Conservation (phyloP, 1,140 invertebrate species). For the Listronotus oregonensis region DNA sequence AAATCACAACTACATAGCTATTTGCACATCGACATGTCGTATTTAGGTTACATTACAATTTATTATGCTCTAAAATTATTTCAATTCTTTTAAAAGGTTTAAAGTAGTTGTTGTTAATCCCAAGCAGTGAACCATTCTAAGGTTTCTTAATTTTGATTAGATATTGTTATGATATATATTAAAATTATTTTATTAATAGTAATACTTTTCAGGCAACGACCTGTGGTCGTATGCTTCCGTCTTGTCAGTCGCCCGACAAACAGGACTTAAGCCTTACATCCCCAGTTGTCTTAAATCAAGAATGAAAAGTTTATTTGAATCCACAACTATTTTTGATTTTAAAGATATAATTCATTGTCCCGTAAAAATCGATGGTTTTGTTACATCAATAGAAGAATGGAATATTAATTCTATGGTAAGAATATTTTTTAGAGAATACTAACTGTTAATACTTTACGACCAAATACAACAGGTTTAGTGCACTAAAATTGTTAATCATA, state of each 20-base stretch:
- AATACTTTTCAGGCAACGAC: slow-evolving; percentile 60
- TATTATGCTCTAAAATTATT: no score
- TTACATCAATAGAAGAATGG: slow-evolving; percentile 61
- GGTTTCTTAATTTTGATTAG: no score
- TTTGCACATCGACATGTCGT: no score
- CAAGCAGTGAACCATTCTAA: no score
- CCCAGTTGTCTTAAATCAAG: slow-evolving; percentile 62
- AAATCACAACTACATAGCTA: no score
- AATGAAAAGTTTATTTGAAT: slow-evolving; percentile 60
- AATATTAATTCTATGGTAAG: slow-evolving; percentile 60
- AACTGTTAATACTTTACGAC: background rate
- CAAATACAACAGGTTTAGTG: no score
- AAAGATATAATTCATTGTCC: slow-evolving; percentile 63
- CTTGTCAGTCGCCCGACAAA: slow-evolving; percentile 62
- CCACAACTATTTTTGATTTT: slow-evolving; percentile 62
- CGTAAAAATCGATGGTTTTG: slow-evolving; percentile 56
- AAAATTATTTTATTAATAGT: no score
- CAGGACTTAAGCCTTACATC: slow-evolving; percentile 63
- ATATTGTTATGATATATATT: no score
- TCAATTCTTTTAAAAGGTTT: no score
- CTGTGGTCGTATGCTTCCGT: slow-evolving; percentile 69
- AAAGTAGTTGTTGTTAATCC: no score
- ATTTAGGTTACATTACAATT: no score
- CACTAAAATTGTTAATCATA: no score
- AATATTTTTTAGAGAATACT: background rate